A percentile compares a stretch with the other conserved stretches of the same genome.
Conservation (phyloP, 2,113 vertebrate species). For the Ciconia boyciana region DNA sequence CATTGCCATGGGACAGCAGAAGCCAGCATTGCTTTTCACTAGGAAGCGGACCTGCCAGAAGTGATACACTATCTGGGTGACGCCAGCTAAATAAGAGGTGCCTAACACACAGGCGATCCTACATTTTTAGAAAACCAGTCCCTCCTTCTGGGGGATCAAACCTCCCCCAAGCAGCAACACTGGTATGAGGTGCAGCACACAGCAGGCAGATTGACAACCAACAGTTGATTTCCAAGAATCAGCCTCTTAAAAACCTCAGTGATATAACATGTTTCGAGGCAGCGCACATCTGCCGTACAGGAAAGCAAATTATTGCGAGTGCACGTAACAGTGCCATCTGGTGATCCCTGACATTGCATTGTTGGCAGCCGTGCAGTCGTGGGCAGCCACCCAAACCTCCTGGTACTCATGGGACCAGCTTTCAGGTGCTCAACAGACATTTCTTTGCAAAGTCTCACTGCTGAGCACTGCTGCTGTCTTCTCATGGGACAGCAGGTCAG, state of each 20-base stretch:
- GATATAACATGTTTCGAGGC: accelerated
- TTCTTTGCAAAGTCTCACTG: too few species aligned
- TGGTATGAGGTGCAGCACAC: not conserved
- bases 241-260: not conserved
- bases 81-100: not conserved
- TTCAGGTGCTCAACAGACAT: not conserved
- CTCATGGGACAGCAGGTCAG: not conserved
- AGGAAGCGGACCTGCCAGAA: not conserved
- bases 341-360: not conserved
- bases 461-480: not conserved
- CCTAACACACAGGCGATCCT: not conserved
- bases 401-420: accelerated
- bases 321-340: conserved; percentile 5
- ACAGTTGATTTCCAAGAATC: not conserved
- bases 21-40: not conserved
- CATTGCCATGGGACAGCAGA: not conserved
- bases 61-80: not conserved
- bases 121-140: not conserved
- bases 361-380: accelerated
- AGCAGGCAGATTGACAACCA: not conserved
- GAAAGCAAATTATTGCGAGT: accelerated
- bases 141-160: not conserved
- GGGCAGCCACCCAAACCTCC: not conserved
- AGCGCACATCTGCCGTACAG: accelerated
- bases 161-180: not conserved